Percentiles rank a stretch among this genome's conserved stretches.
Conservation (phyloP, 2,888 invertebrate species). For the Oscheius sp. region DNA sequence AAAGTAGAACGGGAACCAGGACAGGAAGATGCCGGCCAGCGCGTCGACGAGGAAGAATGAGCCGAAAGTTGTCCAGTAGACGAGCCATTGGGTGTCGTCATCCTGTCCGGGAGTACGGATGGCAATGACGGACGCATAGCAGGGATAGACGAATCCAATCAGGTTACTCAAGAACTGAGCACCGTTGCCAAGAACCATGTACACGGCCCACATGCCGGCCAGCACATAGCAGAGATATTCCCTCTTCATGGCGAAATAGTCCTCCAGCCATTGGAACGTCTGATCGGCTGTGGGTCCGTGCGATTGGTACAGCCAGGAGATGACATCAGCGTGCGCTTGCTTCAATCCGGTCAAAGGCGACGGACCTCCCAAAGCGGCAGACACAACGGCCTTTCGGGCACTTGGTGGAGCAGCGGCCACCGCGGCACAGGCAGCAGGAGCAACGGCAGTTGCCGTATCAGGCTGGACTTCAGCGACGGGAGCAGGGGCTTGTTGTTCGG, state of each 20-base stretch:
- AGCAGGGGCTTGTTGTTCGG: too few species aligned
- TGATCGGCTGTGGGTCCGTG: not conserved
- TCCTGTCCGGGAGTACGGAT: slow-evolving; percentile 76
- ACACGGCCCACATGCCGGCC: slow-evolving; percentile 83
- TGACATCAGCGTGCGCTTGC: not conserved
- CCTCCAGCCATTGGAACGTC: not conserved
- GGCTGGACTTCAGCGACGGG: too few species aligned
- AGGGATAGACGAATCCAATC: slow-evolving; percentile 93
- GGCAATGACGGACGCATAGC: slow-evolving; percentile 80
- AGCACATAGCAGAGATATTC: slow-evolving; percentile 46
- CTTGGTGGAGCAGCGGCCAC: too few species aligned
- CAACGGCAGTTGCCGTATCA: too few species aligned
- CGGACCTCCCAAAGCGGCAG: too few species aligned
- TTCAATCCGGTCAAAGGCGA: too few species aligned
- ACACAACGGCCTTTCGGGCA: too few species aligned
- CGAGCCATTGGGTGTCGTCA: slow-evolving; percentile 83
- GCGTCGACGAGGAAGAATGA: slow-evolving; percentile 90
- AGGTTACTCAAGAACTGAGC: slow-evolving; percentile 92
- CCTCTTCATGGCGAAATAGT: slow-evolving; percentile 21
- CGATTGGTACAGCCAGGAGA: not conserved
- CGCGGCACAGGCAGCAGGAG: too few species aligned
- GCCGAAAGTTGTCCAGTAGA: slow-evolving; percentile 97
- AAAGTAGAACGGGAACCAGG: slow-evolving; percentile 85
- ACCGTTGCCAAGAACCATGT: slow-evolving; percentile 92
- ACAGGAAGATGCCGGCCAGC: slow-evolving; percentile 86